Evolutionary conservation across 2,888 invertebrate species (phyloP), one percentile per base, ranked within the genome.

Genomic region (Urechis unicinctus): DNA sequence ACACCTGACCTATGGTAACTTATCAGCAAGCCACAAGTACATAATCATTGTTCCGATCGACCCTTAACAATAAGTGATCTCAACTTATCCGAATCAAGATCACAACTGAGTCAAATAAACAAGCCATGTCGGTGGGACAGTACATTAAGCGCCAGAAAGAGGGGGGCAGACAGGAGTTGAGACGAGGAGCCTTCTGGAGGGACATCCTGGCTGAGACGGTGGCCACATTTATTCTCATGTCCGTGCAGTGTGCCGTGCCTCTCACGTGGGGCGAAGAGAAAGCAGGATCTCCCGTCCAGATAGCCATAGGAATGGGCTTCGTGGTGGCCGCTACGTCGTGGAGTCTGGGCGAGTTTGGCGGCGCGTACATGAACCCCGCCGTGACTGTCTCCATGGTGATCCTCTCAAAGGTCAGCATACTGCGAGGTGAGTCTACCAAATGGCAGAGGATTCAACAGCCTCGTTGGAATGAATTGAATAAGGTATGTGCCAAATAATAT

Each of bases 321-420:
- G 47, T 57, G 17, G 59, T 58, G 28, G 24, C 26, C 28, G 29
- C 51, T 42, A 56, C 44, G 46, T 53, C 46, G 5, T 49, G 50
- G 50, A 49, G 53, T 3, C 47, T 58, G 4, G 56, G 56, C 1
- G 54, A 57, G 26, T 58, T 58, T 30, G 51, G 59, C 13, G 59
- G 59, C 21, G 56, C 51, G 3, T 57, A 58, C 51, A 56, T 58
- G 56, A 58, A 58, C 46, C 59, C 59, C 3, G 56, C 59, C 22
- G 59, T 58, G 21, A 58, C 45, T 5, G n/a, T 58, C 22, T 13
- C 30, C 9, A 52, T 58, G 52, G 49, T 36, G 42, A 9, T 58
- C 4, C 25, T 24, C 3, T 29, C 22, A 13, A 47, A 50, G 24
- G 53, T 58, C 50, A 57, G 56, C n/a, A n/a, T n/a, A n/a, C n/a